Percentiles rank a stretch among this genome's conserved stretches.
Evolutionary conservation across 2,888 invertebrate genomes (phyloP).

Genomic region (Pristionchus japonicus): DNA sequence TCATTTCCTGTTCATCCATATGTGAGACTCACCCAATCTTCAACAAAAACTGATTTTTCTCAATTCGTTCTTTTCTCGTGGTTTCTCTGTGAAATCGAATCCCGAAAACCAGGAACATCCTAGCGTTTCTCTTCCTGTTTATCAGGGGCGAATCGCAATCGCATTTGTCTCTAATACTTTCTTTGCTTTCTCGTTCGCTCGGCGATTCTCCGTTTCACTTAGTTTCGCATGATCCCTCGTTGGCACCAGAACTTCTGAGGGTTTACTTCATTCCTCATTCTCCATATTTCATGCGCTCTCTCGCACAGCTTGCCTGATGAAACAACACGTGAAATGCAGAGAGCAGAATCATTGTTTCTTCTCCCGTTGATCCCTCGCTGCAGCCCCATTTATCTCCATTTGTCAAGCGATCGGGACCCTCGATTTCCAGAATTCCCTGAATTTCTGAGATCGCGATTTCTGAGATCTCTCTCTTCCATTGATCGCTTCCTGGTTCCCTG

Average conservation of each 20-base stretch:
- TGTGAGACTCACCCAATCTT: not conserved
- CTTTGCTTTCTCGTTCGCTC: not conserved
- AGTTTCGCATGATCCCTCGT: not conserved
- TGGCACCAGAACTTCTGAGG: too few species aligned
- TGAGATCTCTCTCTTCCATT: not conserved
- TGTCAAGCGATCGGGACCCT: not conserved
- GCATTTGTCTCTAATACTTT: not conserved
- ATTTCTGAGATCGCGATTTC: conserved; percentile 2
- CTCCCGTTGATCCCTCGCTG: not conserved
- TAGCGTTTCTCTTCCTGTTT: not conserved
- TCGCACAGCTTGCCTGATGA: not conserved
- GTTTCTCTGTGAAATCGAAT: too few species aligned
- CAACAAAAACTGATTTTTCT: too few species aligned
- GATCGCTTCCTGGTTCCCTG: not conserved
- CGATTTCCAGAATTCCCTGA: not conserved
- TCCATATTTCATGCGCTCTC: not conserved
- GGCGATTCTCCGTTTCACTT: not conserved
- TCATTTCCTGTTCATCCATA: too few species aligned
- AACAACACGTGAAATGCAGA: not conserved
- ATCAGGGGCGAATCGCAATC: not conserved
- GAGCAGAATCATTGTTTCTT: not conserved
- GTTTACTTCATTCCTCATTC: too few species aligned
- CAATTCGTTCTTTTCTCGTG: too few species aligned
- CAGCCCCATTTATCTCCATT: not conserved
- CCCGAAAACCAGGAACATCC: not conserved